Evolutionary conservation across 2,797 vertebrate species (phyloP), one percentile per base, ranked within the genome.

Genomic region (Acanthurus lineatus): DNA sequence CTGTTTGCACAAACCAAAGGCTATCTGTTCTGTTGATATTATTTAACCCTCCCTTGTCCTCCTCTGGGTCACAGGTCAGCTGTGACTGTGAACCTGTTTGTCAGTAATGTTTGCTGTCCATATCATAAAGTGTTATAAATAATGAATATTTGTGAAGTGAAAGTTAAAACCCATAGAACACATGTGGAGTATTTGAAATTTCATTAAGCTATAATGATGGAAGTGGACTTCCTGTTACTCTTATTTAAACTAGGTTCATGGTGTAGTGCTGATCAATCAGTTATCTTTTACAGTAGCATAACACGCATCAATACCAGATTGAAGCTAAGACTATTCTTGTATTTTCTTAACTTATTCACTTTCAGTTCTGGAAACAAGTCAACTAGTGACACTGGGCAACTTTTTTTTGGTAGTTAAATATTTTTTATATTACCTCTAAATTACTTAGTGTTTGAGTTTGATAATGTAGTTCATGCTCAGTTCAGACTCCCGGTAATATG

Each of bases 1-100:
- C 74, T 90, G 81, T 89, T 86, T 71, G 70, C 70, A 74, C 73
- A 59, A 81, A 89, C 81, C 82, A 87, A 69, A 81, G 65, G 28
- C 61, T 76, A 75, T 84, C 67, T 80, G 69, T 48, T 78, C 20
- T 66, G 67, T 42, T 84, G 79, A 81, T 74, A 61, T 58, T n/a
- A 73, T 75, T 77, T 35, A 67, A 52, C n/a, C 44, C 60, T 45
- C 0, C 62, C 69, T 51, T 61, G 60, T 73, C 69, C 63, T 63
- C 7, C 65, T 70, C 47, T 22, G 9, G 64, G 10, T 67, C 76
- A 47, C 3, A 58, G 57, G 76, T 54, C 69, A 63, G 62, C 57
- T 28, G 10, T 35, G 49, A 51, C 48, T 63, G 64, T 16, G 52
- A 40, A 28, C 14, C 25, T 52, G 42, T 79, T 57, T 58, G 49